Evolutionary conservation across 1,140 invertebrate species (phyloP), one percentile per base, ranked within the genome.

Genomic region (Dysdera silvatica): DNA sequence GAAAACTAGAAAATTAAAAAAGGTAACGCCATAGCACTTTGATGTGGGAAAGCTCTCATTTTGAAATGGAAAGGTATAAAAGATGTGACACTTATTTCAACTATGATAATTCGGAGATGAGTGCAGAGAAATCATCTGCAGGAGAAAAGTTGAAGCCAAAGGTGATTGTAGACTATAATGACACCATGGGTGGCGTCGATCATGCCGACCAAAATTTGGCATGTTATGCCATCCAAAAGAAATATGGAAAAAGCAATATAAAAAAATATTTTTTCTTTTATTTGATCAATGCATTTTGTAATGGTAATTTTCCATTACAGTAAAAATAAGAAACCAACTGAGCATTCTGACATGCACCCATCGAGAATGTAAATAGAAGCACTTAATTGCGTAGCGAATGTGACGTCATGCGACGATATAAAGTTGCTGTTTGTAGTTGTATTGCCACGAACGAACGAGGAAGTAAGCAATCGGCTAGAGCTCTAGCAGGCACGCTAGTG

Each of bases 1-100:
- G 33, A 75, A 74, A 51, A 75, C 3, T 41, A 47, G 32, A 61
- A 61, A 45, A 54, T 29, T 54, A 18, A 61, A 61, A 41, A 41
- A 61, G 49, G 49, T 26, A 18, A 54, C 5, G 32, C 24, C 14
- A 20, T 45, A 24, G 49, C 35, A 40, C 54, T 43, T 61, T 37
- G 47, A 20, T 10, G 20, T 24, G 59, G 49, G 16, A 61, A 61
- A 54, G 32, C 47, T 53, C 16, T 54, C 3, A 32, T 51, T 33
- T 45, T 61, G 31, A 31, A 32, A n/a, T 61, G 49, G 33, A 52
- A 54, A 54, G 59, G 43, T 33, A 43, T 33, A 61, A 61, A 60
- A 53, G 49, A 61, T 29, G 59, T 53, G 16, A 28, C 33, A 18
- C 24, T 61, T 41, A 33, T 61, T 28, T 53, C 31, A 26, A 61